A percentile compares a stretch with the other conserved stretches of the same genome.
phyloP scores from a whole-genome alignment of 2,113 vertebrate genomes.

The Xiphias gladius region DNA sequence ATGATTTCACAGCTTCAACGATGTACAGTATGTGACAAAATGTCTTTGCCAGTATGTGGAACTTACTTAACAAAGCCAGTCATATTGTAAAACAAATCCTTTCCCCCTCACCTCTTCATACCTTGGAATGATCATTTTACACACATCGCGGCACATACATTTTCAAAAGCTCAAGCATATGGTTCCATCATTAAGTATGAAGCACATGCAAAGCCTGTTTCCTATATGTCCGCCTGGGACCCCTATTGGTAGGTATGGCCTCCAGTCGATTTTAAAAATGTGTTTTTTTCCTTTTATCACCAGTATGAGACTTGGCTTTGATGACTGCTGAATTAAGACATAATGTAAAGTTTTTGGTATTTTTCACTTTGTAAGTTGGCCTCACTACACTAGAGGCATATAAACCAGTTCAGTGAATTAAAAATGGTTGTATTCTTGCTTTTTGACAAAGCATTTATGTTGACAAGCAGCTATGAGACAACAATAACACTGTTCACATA shows the following conservation, averaged over 20 bases:
- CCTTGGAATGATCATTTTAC: conserved; percentile 41
- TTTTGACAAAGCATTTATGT: neutral
- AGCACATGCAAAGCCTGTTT: conserved; percentile 35
- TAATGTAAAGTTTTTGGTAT: conserved; percentile 15
- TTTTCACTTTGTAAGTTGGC: neutral
- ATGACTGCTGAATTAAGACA: conserved; percentile 10
- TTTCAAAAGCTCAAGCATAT: conserved; percentile 51
- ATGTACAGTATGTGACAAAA: conserved; percentile 27
- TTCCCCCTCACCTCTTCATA: conserved; percentile 37
- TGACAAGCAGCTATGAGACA: neutral
- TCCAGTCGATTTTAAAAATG: neutral
- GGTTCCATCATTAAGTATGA: conserved; percentile 56
- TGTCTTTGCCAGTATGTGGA: conserved; percentile 5
- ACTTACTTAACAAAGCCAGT: conserved; percentile 47
- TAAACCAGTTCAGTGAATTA: neutral
- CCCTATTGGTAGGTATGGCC: conserved; percentile 23
- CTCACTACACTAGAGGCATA: neutral
- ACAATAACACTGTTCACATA: neutral
- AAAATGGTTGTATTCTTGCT: neutral
- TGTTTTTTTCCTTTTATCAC: conserved; percentile 23
- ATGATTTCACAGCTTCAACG: conserved; percentile 32
- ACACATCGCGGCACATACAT: conserved; percentile 40
- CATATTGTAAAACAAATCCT: conserved; percentile 22
- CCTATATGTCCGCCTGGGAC: conserved; percentile 17
- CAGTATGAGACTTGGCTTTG: conserved; percentile 14